Conservation (phyloP, 2,888 invertebrate species). For the Lepas anatifera region DNA sequence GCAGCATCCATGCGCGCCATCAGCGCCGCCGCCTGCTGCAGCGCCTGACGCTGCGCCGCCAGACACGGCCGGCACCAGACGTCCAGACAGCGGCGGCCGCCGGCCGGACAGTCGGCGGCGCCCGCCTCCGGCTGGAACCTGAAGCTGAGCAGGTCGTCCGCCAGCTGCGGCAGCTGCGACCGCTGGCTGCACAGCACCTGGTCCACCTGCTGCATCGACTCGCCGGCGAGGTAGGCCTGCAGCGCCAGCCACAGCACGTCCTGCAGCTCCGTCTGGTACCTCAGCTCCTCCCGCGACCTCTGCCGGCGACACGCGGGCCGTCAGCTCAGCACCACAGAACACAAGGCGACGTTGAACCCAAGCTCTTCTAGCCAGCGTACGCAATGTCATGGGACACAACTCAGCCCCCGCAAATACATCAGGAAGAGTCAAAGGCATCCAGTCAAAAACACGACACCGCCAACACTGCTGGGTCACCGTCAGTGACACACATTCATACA, state of each 20-base stretch:
- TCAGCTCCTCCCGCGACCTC: neutral
- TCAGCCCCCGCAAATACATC: too few relatives aligned
- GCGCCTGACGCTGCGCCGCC: constrained; percentile 24
- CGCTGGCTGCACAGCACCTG: neutral
- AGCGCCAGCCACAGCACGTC: constrained; percentile 10
- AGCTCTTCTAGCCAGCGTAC: too few relatives aligned
- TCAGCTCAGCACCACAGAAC: neutral
- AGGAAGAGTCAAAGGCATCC: too few relatives aligned
- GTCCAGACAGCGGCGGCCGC: neutral
- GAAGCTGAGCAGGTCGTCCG: neutral
- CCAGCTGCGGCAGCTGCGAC: neutral
- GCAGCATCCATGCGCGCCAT: constrained; percentile 31
- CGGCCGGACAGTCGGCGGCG: neutral
- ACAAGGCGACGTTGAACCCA: too few relatives aligned
- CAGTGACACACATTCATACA: too few relatives aligned
- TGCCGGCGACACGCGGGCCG: neutral
- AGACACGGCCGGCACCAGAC: neutral
- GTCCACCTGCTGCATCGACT: neutral
- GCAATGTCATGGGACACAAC: too few relatives aligned
- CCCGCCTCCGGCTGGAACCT: neutral
- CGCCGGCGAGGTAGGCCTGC: neutral
- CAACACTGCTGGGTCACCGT: too few relatives aligned
- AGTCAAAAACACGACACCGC: too few relatives aligned
- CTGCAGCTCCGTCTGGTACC: neutral
- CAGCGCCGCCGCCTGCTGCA: constrained; percentile 30